phyloP scores from a whole-genome alignment of 2,888 invertebrate genomes.

The Caenorhabditis wallacei region DNA sequence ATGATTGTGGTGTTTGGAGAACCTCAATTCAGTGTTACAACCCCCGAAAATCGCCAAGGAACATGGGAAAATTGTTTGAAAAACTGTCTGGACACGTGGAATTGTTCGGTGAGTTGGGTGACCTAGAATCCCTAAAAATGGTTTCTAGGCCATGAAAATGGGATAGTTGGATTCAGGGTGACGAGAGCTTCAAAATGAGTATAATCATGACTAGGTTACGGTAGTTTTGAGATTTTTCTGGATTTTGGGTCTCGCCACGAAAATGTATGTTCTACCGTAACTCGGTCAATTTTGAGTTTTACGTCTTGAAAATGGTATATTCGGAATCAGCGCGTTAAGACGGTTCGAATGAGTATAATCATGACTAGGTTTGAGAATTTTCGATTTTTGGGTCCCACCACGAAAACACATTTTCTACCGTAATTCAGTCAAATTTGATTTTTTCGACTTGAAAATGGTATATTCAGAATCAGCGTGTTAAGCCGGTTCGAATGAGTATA shows the following conservation, averaged over 20 bases:
- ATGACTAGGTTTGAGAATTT: constrained; percentile 10
- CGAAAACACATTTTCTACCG: no score
- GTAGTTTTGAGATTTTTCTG: neutral
- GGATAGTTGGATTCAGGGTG: no score
- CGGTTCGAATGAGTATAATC: constrained; percentile 4
- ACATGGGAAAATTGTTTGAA: neutral
- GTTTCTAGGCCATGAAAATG: no score
- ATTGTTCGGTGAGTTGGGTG: neutral
- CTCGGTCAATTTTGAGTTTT: neutral
- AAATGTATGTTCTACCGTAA: neutral
- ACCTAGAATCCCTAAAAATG: no score
- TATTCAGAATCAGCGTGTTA: neutral
- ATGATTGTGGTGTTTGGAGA: constrained; percentile 2
- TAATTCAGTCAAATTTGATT: no score
- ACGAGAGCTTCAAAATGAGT: no score
- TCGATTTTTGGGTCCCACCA: neutral
- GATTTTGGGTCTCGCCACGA: neutral
- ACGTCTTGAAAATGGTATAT: no score
- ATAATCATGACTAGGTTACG: neutral
- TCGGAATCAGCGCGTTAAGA: neutral
- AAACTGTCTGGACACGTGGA: neutral
- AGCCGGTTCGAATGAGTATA: constrained; percentile 1
- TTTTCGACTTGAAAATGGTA: neutral
- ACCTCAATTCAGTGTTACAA: neutral
- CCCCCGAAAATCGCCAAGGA: neutral